phyloP scores from a whole-genome alignment of 2,113 vertebrate species.

The Oncorhynchus nerka region DNA sequence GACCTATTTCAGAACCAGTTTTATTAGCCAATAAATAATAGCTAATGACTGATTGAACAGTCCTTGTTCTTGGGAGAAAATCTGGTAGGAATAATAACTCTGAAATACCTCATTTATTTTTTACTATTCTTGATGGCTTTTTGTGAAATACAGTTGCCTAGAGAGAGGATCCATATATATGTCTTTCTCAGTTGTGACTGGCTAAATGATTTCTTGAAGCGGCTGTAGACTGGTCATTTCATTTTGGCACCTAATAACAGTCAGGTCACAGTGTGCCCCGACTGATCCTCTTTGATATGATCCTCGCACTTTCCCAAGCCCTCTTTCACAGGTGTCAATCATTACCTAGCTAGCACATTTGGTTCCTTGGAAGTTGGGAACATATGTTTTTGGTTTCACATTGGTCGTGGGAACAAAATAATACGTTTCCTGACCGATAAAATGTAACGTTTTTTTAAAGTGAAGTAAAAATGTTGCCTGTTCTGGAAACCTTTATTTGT shows the following conservation, averaged over 20 bases:
- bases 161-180: slow-evolving; percentile 1
- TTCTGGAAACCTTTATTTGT: too few species aligned
- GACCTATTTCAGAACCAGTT: too few species aligned
- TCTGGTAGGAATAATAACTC: neutral
- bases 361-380: too few species aligned
- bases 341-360: slow-evolving; percentile 15
- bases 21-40: neutral
- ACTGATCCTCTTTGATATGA: slow-evolving; percentile 69
- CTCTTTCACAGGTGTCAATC: slow-evolving; percentile 66
- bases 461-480: too few species aligned
- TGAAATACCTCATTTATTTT: neutral
- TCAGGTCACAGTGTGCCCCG: slow-evolving; percentile 56
- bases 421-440: too few species aligned
- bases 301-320: slow-evolving; percentile 53
- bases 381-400: too few species aligned
- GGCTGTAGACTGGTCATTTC: slow-evolving; percentile 55
- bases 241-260: slow-evolving; percentile 68
- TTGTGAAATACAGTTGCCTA: neutral
- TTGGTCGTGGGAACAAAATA: too few species aligned
- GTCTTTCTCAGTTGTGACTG: slow-evolving; percentile 45
- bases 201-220: slow-evolving; percentile 63
- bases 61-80: too few species aligned
- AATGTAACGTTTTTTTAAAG: too few species aligned
- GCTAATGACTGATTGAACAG: neutral
- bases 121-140: neutral